Conservation (phyloP, 2,797 vertebrate species). For the Petrocephalus schoutedeni region DNA sequence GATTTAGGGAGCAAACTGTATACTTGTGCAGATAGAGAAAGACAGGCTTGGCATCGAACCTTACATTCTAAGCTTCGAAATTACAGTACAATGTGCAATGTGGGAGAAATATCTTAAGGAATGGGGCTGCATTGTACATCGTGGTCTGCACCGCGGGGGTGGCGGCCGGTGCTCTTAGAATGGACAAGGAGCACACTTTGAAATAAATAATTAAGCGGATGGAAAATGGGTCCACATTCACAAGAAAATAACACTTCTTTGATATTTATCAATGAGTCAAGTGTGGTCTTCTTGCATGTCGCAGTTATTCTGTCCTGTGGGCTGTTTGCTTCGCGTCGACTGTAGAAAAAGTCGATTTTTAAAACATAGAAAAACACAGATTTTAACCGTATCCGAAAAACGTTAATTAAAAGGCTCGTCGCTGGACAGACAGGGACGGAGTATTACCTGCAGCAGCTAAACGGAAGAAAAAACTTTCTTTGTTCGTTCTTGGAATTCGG, state of each 20-base stretch:
- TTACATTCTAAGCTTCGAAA: not conserved
- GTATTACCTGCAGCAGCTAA: constrained; percentile 9
- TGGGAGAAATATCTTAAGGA: not conserved
- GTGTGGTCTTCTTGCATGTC: not conserved
- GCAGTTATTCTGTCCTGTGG: not conserved
- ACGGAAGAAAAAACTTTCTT: constrained; percentile 43
- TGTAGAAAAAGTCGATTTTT: not conserved
- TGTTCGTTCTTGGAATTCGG: constrained; percentile 46
- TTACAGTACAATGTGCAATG: constrained; percentile 10
- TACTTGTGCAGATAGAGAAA: not conserved
- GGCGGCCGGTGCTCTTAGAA: not conserved
- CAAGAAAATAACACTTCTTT: not conserved
- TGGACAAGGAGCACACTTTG: not conserved
- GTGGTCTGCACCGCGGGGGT: not conserved
- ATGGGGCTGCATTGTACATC: not conserved
- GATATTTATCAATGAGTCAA: not conserved
- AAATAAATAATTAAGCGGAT: not conserved
- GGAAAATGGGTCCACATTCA: not conserved
- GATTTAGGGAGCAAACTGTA: not conserved
- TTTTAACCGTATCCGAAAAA: not conserved
- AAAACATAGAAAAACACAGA: not conserved
- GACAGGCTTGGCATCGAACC: not conserved
- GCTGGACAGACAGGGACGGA: constrained; percentile 6
- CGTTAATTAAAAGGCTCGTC: not conserved
- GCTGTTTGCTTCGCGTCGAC: not conserved